Evolutionary conservation across 2,888 invertebrate genomes (phyloP), one percentile per base, ranked within the genome.

Genomic region (Hirudinaria manillensis): DNA sequence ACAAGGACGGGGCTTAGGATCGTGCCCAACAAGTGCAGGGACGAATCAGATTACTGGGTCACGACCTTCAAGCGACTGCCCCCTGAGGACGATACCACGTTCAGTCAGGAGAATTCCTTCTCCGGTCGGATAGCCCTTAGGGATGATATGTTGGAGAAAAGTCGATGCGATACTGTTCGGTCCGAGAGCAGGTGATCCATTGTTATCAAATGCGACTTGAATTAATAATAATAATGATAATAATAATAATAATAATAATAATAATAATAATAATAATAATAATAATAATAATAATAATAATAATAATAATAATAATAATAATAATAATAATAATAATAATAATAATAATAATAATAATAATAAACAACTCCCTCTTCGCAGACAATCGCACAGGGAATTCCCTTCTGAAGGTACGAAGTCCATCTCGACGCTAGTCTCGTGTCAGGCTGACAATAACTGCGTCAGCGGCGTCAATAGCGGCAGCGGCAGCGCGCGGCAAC

Each of bases 271-370:
- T 38, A 38, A 38, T 38, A 38, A 34, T 21, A 27, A 32, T 34
- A 32, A 67, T 29, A 36, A 3, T 70, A 70, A 70, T 70, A 36
- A 16, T 70, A 29, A 34, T 36, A 70, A 16, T 70, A 21, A 70
- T 70, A 70, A 24, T 27, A 29, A 7, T 70, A 70, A 24, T 70
- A 70, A 29, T 70, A 70, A 29, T 38, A 38, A 10, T 32, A 70
- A 29, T 70, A 70, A 19, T 32, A 38, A 13, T 70, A 70, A 29
- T 70, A 19, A 29, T 38, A 70, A 38, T 68, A 68, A 68, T 68
- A 68, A 68, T 68, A 32, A 29, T 68, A 68, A 68, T 68, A 32
- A 68, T 68, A 32, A 68, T 68, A 13, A 68, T 32, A 32, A 68
- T 32, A 3, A 68, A 19, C 32, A 68, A 34, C 16, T 68, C 68